A percentile compares a stretch with the other conserved stretches of the same genome.
Evolutionary conservation across 1,140 invertebrate species (phyloP).

Genomic region (Bombus picipes): DNA sequence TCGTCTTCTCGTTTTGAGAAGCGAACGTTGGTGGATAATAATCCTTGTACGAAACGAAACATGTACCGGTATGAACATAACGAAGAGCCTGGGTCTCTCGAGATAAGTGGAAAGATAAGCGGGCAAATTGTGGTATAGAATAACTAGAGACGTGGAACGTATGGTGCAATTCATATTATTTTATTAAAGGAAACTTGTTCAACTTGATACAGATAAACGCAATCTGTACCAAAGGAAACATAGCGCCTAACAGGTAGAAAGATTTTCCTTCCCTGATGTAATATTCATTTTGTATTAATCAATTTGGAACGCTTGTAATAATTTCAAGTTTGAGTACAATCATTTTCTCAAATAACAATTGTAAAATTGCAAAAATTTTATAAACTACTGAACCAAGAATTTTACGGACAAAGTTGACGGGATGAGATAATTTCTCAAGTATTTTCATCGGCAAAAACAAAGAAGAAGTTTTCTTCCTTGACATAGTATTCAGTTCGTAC

Average conservation of each 20-base stretch:
- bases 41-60: slow-evolving; percentile 1
- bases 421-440: not conserved
- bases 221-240: not conserved
- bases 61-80: slow-evolving; percentile 4
- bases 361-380: not conserved
- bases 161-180: not conserved
- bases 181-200: not conserved
- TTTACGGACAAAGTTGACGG: not conserved
- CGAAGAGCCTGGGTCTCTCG: slow-evolving; percentile 9
- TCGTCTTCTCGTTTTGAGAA: slow-evolving; percentile 24
- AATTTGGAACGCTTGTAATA: not conserved
- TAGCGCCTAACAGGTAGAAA: not conserved
- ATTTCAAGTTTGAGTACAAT: not conserved
- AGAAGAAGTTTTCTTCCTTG: not conserved
- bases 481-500: too few species aligned
- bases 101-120: slow-evolving; percentile 38
- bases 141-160: not conserved
- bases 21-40: slow-evolving; percentile 17
- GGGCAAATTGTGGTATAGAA: slow-evolving; percentile 15
- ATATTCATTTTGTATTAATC: not conserved
- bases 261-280: not conserved
- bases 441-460: not conserved
- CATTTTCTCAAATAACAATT: too few species aligned
- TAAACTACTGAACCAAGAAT: not conserved
- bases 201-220: not conserved